Evolutionary conservation across 2,113 vertebrate genomes (phyloP), one percentile per base, ranked within the genome.

Genomic region (Corydoras maculifer): DNA sequence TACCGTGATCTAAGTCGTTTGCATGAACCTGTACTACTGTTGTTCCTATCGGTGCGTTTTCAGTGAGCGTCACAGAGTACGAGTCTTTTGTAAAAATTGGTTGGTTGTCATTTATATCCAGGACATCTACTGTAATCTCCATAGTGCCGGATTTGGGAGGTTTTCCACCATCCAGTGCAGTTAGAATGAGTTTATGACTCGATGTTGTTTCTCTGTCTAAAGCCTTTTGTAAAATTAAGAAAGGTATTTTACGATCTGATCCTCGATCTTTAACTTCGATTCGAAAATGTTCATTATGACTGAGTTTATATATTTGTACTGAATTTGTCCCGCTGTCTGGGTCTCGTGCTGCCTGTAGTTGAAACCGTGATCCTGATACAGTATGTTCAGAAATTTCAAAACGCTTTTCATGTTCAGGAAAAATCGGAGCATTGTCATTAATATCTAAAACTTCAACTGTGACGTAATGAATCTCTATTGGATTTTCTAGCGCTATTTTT

Each of bases 401-500:
- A 1, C 10, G 68, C 49, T 63, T 65, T 25, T 83, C 76, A 6
- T 67, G 75, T 3, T 69, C 54, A 0, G 68, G n/a, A 13, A 88
- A 88, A 3, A 13, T 70, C 1, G 88, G 88, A 5, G 77, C 63
- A 49, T 89, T 79, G 4, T 89, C 87, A 12, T 89, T 89, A 0
- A 87, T 69, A 70, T 89, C 87, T 54, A 81, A 6, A 14, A 89
- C 67, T 35, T 88, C 87, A 1, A 89, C 77, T 2, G 60, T 2
- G 0, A 86, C 75, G 43, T 86, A 84, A 72, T 88, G 85, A 13
- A 88, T 79, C 62, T 89, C 88, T 6, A 89, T 75, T 0, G 88
- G 87, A n/a, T 86, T 86, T 81, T 90, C 87, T 10, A 87, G 64
- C 1, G 86, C 85, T 0, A 79, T 76, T 81, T 89, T 86, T 8